These are phyloP conservation scores for Aeoliscus strigatus DNA, from an alignment of 2,797 vertebrate species.

Conservation along the genomic window DNA sequence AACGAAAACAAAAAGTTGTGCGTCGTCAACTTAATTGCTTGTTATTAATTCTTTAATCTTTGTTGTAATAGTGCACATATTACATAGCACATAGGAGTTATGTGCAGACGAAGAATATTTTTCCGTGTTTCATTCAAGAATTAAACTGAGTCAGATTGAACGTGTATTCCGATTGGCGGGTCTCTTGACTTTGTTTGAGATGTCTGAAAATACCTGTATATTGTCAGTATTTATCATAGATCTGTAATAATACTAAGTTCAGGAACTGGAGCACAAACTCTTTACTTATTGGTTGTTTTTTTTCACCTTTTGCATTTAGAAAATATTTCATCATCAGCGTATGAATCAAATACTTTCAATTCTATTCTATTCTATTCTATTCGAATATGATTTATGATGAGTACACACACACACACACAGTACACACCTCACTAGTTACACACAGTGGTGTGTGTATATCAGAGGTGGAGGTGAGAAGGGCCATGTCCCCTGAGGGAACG, in stretches of 20 bases:
- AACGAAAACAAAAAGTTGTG: constrained; percentile 5
- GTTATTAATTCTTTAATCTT: not conserved
- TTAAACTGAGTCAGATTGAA: too few relatives aligned
- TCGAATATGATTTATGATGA: constrained; percentile 53
- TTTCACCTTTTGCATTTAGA: constrained; percentile 26
- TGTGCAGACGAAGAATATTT: too few relatives aligned
- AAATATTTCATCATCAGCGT: constrained; percentile 53
- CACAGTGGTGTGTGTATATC: constrained; percentile 17
- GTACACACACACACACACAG: constrained; percentile 28
- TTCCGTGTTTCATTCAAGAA: too few relatives aligned
- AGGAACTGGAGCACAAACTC: constrained; percentile 8
- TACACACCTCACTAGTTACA: constrained; percentile 34
- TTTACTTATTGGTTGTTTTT: constrained; percentile 9
- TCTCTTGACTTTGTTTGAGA: too few relatives aligned
- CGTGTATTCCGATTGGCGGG: too few relatives aligned
- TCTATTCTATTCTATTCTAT: too few relatives aligned
- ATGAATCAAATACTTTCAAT: too few relatives aligned
- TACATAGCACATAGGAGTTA: too few relatives aligned
- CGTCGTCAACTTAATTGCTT: not conserved
- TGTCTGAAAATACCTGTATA: constrained; percentile 8
- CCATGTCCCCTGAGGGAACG: constrained; percentile 37
- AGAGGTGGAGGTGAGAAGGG: constrained; percentile 24
- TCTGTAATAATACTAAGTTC: constrained; percentile 13
- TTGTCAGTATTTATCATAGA: constrained; percentile 20
- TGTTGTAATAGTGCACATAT: too few relatives aligned